These are phyloP conservation scores for Dreissena rostriformis DNA, from an alignment of 1,140 invertebrate species.

Conservation along the genomic window DNA sequence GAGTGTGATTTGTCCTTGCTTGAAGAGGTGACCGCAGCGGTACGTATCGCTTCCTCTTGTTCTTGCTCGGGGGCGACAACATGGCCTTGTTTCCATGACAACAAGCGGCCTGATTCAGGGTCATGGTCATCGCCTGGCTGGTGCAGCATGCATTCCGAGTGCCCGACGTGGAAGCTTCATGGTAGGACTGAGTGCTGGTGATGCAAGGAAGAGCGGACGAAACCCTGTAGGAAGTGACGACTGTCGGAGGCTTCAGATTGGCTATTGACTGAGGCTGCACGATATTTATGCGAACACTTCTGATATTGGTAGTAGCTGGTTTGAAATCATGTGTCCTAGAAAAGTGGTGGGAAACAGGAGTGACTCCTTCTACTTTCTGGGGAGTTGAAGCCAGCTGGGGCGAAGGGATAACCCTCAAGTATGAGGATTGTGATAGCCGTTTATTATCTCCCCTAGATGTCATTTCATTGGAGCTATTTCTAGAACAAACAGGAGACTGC, in stretches of 20 bases:
- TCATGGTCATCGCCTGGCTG: no score
- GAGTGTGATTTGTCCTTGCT: constrained; percentile 49
- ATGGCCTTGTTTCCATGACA: background rate
- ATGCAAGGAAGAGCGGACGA: no score
- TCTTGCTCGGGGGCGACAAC: constrained; percentile 51
- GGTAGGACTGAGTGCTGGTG: no score
- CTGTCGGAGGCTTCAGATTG: background rate
- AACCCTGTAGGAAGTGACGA: background rate
- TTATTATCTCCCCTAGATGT: no score
- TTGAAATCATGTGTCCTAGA: background rate
- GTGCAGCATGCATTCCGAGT: no score
- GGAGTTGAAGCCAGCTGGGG: background rate
- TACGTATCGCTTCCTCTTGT: constrained; percentile 67
- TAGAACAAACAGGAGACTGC: background rate
- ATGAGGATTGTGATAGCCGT: background rate
- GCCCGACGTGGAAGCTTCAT: no score
- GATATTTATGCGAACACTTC: background rate
- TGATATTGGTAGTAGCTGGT: background rate
- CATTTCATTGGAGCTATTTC: background rate
- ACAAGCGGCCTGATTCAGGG: background rate
- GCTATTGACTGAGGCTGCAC: background rate
- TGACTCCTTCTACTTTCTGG: background rate
- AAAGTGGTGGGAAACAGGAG: background rate
- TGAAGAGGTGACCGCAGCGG: constrained; percentile 60
- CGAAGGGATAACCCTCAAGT: background rate